Base-by-base conservation (phyloP, 2,797 vertebrate genomes). In the Echeneis naucrates region DNA sequence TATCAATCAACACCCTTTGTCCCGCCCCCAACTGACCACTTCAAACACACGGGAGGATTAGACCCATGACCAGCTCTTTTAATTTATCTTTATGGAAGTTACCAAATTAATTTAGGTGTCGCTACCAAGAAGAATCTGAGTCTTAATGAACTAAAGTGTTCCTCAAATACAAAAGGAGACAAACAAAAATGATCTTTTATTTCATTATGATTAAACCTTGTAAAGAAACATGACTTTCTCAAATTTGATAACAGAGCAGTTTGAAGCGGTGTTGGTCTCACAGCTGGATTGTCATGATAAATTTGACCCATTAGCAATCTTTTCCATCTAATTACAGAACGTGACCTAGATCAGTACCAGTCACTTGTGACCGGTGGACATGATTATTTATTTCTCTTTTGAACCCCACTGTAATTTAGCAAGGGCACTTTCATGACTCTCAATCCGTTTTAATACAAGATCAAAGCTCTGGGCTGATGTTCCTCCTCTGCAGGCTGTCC, bases 371-470 rank as follows among this genome's bases (percentile, higher is more conserved):
- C 59, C 74, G 62, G 26, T 77, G 52, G 65, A 70, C 70, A 64
- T 59, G 44, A 65, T 89, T 86, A 82, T 89, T 89, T 72, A 89
- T 91, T 82, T 58, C 72, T 83, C 84, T 72, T 86, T 87, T 90
- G 78, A 92, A 88, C 90, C 86, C 76, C 82, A 77, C 78, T 92
- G 85, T 90, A 92, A 93, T 91, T 88, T 84, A 87, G 78, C 80
- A 87, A 50, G 72, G 72, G 42, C 50, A 78, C 77, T 88, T 92
- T 91, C 88, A 92, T 92, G 85, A 92, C 88, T 92, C 88, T 82
- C 77, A 72, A 81, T 81, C 72, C 59, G 30, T 60, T 72, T 78
- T 60, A 87, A 70, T 75, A 55, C 58, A 78, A 91, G 92, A 92
- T 94, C 92, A 94, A 94, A 95, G 93, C 82, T 53, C 8, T 7